phyloP scores from a whole-genome alignment of 2,113 vertebrate genomes.

The Arothron firmamentum region DNA sequence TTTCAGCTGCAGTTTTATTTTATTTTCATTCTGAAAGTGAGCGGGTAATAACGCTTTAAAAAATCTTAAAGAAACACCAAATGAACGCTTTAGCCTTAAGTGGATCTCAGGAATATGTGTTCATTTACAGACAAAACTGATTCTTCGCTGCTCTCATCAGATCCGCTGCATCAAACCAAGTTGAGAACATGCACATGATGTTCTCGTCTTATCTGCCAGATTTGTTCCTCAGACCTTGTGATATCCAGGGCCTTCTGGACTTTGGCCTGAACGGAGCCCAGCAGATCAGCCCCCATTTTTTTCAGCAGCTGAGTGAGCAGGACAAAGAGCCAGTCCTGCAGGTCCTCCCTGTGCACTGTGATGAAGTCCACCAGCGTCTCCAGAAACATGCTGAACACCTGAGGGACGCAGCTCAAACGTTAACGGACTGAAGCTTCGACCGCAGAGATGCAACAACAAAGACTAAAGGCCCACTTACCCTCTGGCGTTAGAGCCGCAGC shows the following conservation, averaged over 20 bases:
- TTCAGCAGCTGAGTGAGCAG: slow-evolving; percentile 96
- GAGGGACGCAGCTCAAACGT: slow-evolving; percentile 7
- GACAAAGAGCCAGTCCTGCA: slow-evolving; percentile 98
- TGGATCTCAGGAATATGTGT: no score
- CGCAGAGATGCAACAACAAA: not conserved
- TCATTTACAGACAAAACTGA: no score
- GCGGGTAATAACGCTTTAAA: no score
- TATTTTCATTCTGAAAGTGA: no score
- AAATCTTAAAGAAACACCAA: no score
- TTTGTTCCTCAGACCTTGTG: slow-evolving; percentile 79
- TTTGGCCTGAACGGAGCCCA: slow-evolving; percentile 97
- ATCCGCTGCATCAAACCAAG: no score
- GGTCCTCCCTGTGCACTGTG: slow-evolving; percentile 92
- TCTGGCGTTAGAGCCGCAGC: slow-evolving; percentile 94
- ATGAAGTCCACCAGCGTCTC: slow-evolving; percentile 98
- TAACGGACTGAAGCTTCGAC: not conserved
- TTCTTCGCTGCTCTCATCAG: no score
- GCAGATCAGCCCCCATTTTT: slow-evolving; percentile 96
- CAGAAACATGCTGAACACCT: slow-evolving; percentile 99
- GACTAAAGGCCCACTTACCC: slow-evolving; percentile 86
- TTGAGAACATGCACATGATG: no score
- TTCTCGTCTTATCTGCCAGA: not conserved
- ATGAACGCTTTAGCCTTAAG: no score
- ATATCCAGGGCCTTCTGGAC: slow-evolving; percentile 96
- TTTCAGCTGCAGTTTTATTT: no score